Evolutionary conservation across 2,888 invertebrate genomes (phyloP).

Genomic region (Drosophila mercatorum): DNA sequence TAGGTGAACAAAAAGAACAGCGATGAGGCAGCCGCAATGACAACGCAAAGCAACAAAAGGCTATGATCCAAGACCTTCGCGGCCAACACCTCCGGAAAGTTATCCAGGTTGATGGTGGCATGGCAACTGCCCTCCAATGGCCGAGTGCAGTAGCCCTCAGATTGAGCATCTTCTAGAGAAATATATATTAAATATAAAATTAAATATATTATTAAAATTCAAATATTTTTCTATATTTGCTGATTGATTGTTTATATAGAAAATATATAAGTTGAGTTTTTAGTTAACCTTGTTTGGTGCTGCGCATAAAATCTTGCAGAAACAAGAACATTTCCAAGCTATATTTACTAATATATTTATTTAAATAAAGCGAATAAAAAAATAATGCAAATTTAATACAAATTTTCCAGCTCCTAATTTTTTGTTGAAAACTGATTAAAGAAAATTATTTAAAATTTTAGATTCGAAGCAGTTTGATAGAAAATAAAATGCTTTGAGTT

Average conservation of each 20-base stretch:
- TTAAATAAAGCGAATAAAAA: background rate
- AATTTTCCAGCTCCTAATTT: background rate
- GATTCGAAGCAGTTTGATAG: background rate
- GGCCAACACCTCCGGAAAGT: slow-evolving; percentile 71
- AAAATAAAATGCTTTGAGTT: background rate
- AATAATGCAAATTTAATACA: background rate
- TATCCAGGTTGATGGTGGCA: slow-evolving; percentile 59
- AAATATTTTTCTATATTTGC: no score
- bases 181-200: background rate
- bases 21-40: slow-evolving; percentile 89
- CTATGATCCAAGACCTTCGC: slow-evolving; percentile 82
- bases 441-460: background rate
- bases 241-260: background rate
- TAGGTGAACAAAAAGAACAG: slow-evolving; percentile 91
- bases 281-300: background rate
- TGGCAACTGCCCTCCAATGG: slow-evolving; percentile 28
- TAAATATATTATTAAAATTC: background rate
- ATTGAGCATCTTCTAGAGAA: slow-evolving; percentile 6
- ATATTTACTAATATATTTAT: background rate
- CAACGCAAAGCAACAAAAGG: slow-evolving; percentile 86
- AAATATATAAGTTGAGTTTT: background rate
- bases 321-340: background rate
- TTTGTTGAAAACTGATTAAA: background rate
- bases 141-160: slow-evolving; percentile 49
- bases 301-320: background rate